phyloP scores from a whole-genome alignment of 2,113 vertebrate species.

The Rhea americana region DNA sequence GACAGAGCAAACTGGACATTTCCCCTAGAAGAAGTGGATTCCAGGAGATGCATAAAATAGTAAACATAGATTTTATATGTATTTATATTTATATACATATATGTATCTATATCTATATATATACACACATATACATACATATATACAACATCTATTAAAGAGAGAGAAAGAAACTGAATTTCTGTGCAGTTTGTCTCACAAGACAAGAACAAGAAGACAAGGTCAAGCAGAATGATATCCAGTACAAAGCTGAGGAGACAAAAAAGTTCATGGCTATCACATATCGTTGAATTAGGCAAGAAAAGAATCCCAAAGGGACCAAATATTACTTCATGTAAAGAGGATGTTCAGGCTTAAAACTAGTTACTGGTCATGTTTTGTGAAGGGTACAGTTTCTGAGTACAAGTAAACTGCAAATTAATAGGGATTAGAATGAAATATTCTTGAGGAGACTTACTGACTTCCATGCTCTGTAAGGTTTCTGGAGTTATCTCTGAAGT shows the following conservation, averaged over 20 bases:
- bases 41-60: neutral
- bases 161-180: neutral
- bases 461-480: neutral
- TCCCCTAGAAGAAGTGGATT: neutral
- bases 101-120: too few species aligned
- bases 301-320: neutral
- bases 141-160: neutral
- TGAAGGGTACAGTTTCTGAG: neutral
- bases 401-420: neutral
- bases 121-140: neutral
- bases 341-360: neutral
- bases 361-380: neutral
- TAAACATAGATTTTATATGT: accelerated
- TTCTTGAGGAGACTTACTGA: neutral
- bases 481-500: neutral
- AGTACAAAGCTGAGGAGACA: neutral
- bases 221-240: neutral
- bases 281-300: neutral
- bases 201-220: neutral
- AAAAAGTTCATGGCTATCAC: neutral
- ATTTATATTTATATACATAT: too few species aligned
- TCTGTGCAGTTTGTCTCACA: neutral
- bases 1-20: neutral
- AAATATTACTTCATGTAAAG: neutral
- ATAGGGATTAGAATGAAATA: neutral